A percentile compares a stretch with the other conserved stretches of the same genome.
Conservation (phyloP, 23 tunicate species). For the Trididemnum miniatum region DNA sequence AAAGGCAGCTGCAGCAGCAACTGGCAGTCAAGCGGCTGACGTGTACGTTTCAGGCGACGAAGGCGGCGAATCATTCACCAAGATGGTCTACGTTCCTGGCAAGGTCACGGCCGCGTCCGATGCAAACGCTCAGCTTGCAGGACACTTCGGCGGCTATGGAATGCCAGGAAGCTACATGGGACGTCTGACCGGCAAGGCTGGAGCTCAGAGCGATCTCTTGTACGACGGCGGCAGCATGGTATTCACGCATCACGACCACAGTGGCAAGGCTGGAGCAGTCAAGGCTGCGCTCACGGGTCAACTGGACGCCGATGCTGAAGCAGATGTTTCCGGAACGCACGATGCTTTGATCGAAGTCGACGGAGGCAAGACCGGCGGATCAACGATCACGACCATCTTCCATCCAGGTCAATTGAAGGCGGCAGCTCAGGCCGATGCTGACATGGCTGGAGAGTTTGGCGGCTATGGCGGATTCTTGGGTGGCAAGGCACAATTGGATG, state of each 20-base stretch:
- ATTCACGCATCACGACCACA: neutral
- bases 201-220: neutral
- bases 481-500: neutral
- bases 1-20: neutral
- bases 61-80: neutral
- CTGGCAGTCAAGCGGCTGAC: neutral
- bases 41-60: neutral
- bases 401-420: neutral
- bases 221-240: neutral
- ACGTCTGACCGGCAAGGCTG: neutral
- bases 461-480: neutral
- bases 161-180: neutral
- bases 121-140: neutral
- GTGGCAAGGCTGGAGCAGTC: neutral
- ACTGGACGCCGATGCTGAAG: neutral
- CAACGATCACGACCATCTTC: neutral
- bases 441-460: neutral
- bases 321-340: neutral
- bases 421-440: neutral
- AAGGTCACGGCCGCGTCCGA: neutral
- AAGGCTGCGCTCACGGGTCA: neutral
- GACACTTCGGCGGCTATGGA: neutral
- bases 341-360: neutral
- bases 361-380: neutral
- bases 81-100: neutral